A percentile compares a stretch with the other conserved stretches of the same genome.
Evolutionary conservation across 2,113 vertebrate genomes (phyloP).

Genomic region (Chroicocephalus ridibundus): DNA sequence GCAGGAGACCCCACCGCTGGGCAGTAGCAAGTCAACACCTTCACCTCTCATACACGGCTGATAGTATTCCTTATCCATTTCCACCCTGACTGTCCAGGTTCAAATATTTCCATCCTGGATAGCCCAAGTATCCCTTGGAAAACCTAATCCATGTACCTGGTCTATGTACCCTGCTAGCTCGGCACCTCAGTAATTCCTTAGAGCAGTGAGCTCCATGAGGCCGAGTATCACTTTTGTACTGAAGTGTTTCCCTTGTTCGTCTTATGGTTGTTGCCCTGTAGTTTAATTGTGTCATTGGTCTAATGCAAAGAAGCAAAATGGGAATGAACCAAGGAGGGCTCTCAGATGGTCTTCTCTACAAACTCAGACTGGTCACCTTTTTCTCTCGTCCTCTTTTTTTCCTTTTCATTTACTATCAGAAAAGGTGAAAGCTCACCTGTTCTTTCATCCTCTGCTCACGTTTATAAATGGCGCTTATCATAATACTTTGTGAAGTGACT

Average conservation of each 20-base stretch:
- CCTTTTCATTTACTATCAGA: neutral
- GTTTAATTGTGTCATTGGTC: neutral
- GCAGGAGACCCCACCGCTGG: neutral
- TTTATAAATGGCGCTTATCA: neutral
- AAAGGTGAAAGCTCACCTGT: neutral
- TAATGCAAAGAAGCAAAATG: neutral
- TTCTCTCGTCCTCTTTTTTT: neutral
- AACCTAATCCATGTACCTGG: neutral
- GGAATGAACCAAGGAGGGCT: neutral
- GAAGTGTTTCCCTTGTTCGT: neutral
- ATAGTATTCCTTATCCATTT: neutral
- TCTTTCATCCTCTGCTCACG: neutral
- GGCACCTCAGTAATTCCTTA: neutral
- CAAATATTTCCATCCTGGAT: neutral
- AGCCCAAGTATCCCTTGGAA: neutral
- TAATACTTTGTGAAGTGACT: neutral
- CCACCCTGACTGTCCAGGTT: neutral
- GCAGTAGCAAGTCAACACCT: neutral
- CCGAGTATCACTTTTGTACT: neutral
- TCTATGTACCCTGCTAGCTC: neutral
- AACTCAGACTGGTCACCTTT: neutral
- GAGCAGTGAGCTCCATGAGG: neutral
- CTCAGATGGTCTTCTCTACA: neutral
- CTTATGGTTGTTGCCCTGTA: neutral
- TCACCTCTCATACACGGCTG: neutral